Evolutionary conservation across 1,140 invertebrate genomes (phyloP), one percentile per base, ranked within the genome.

Genomic region (Araneus ventricosus): DNA sequence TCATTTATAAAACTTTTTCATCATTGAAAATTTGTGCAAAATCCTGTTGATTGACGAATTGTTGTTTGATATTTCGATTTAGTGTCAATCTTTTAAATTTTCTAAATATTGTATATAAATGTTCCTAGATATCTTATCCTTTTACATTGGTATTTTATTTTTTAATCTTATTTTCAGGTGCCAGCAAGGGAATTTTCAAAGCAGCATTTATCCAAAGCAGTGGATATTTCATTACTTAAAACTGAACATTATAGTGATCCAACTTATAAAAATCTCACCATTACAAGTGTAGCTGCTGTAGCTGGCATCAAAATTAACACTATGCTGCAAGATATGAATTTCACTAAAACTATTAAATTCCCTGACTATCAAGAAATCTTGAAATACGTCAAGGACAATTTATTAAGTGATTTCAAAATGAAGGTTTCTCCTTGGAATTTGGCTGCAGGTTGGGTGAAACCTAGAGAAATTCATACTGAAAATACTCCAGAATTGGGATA

Each of bases 381-480:
- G 45, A 27, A 93, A 20, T 90, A 86, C 85, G 52, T 93, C 8
- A 87, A 63, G 41, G 80, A 85, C 14, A 89, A 93, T 34, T 57
- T 93, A 10, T 24, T 37, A 45, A 87, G 57, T 80, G 82, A 94
- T 61, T 80, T 94, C 24, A 84, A 94, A 70, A 92, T 94, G 90
- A 93, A 93, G 57, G 88, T 92, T 22, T 90, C 91, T 10, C 93
- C 93, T 59, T 94, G 94, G 94, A 91, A 39, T 22, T 61, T 94
- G 30, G 94, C 94, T 20, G 88, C 91, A 37, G 93, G 91, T n/a
- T 98, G 97, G 97, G 96, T 97, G 7, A 96, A 96, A 95, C 95
- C 97, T 70, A 96, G 97, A 80, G 96, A 97, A 92, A 95, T 98
- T 79, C 96, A 97, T 95, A 97, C 97, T 22, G 95, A 96, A 57